phyloP scores from a whole-genome alignment of 64 coral and sea anemone genomes.

The Anthopleura sola region DNA sequence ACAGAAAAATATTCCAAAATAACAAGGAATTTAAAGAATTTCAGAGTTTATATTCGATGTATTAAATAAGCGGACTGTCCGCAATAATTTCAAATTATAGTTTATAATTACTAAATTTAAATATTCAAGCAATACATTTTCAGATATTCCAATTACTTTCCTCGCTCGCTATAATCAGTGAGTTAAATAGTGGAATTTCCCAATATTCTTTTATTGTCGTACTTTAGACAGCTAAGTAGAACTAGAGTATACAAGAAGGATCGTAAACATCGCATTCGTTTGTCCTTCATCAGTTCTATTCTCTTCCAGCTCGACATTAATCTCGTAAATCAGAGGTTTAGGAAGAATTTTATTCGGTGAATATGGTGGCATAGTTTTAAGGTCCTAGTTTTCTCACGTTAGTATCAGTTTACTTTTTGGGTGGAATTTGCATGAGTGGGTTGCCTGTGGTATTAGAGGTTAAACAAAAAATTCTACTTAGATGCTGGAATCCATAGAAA shows the following conservation, averaged over 20 bases:
- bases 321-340: neutral
- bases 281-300: neutral
- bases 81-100: slow-evolving; percentile 27
- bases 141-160: slow-evolving; percentile 16
- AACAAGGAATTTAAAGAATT: slow-evolving; percentile 22
- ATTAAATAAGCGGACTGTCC: slow-evolving; percentile 15
- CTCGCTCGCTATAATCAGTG: neutral
- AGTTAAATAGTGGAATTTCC: neutral
- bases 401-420: neutral
- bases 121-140: slow-evolving; percentile 19
- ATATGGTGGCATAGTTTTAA: neutral
- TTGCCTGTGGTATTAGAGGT: neutral
- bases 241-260: neutral
- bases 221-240: neutral
- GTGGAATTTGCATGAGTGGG: neutral
- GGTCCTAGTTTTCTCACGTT: neutral
- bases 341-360: neutral
- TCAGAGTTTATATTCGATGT: slow-evolving; percentile 27
- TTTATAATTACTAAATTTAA: slow-evolving; percentile 17
- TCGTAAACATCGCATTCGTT: neutral
- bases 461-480: too few relatives aligned
- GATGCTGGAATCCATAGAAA: neutral
- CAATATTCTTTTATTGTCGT: slow-evolving; percentile 9
- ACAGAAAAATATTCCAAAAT: slow-evolving; percentile 3
- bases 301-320: neutral